Base-by-base conservation (phyloP, 2,797 vertebrate species). In the Pipistrellus nathusii region DNA sequence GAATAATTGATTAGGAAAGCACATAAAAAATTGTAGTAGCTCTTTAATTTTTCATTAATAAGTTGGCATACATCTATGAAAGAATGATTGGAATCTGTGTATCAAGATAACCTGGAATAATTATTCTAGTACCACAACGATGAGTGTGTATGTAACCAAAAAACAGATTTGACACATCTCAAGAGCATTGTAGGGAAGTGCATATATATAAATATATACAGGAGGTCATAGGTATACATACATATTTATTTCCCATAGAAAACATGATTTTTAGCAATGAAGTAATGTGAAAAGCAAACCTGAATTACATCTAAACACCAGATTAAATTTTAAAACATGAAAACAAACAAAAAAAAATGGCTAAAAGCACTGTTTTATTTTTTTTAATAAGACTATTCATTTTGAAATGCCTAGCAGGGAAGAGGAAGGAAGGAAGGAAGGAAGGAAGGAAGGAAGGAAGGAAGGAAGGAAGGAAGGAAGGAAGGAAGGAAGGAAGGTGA, bases 1-100 rank as follows among this genome's bases (percentile, higher is more conserved):
- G 55, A 20, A 75, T 90, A 85, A 88, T 48, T 91, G 62, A 7
- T 78, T 93, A 93, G 14, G 27, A 72, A 77, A 73, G 88, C 9
- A 44, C 15, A 72, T 41, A 69, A 78, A 62, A 62, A 92, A 73
- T 23, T 62, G 73, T 0, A 73, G 5, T 71, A 76, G 59, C 13
- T 87, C 17, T 91, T 44, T 44, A 76, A 84, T 83, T 68, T 5
- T 69, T 95, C 51, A 82, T 85, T 85, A 93, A 53, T 21, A 87
- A 7, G 51, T 73, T 87, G n/a, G 23, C 66, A 27, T 25, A 78
- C 11, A 62, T 64, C 17, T 85, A 62, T 30, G 20, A 92, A 95
- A 94, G 25, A 72, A 82, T 18, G 17, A 48, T 38, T 68, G 17
- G 41, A 85, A 82, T 82, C 44, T 86, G 59, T 20, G 62, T 82